Evolutionary conservation across 2,888 invertebrate species (phyloP).

Genomic region (Polia nebulosa): DNA sequence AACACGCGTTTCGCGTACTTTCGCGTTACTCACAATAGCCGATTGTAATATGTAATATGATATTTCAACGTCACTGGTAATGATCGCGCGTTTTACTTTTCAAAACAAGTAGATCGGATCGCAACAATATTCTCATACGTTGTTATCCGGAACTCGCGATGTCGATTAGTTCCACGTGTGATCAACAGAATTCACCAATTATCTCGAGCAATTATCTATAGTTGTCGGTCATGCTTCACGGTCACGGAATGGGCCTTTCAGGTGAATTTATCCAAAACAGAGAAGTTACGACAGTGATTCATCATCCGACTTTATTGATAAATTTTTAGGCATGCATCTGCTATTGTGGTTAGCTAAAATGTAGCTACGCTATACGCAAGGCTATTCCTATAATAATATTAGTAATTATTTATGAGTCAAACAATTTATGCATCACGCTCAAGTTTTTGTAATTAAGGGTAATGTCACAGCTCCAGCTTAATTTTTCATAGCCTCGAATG

Average conservation of each 20-base stretch:
- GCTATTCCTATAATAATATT: not conserved
- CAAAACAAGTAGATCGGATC: slow-evolving; percentile 83
- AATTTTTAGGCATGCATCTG: slow-evolving; percentile 8
- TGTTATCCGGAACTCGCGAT: slow-evolving; percentile 81
- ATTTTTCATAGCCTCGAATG: slow-evolving; percentile 10
- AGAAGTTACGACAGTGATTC: slow-evolving; percentile 46
- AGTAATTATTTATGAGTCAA: slow-evolving; percentile 16
- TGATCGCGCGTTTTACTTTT: slow-evolving; percentile 75
- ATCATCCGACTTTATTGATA: slow-evolving; percentile 28
- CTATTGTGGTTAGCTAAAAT: slow-evolving; percentile 25
- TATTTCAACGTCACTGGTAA: slow-evolving; percentile 59
- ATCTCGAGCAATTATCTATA: slow-evolving; percentile 78
- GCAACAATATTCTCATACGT: slow-evolving; percentile 66
- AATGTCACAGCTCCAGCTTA: not conserved
- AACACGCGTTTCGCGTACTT: slow-evolving; percentile 33
- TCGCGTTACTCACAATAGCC: slow-evolving; percentile 25
- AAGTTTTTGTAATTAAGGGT: not conserved
- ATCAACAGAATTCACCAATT: slow-evolving; percentile 81
- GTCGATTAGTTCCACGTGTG: slow-evolving; percentile 82
- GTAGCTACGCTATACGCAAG: not conserved
- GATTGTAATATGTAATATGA: slow-evolving; percentile 20
- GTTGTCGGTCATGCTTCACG: slow-evolving; percentile 80
- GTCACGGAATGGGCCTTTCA: slow-evolving; percentile 74
- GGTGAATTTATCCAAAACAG: slow-evolving; percentile 57
- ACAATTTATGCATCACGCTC: slow-evolving; percentile 1